Base-by-base conservation (phyloP, 2,797 vertebrate species). In the Sebastes steindachneri region DNA sequence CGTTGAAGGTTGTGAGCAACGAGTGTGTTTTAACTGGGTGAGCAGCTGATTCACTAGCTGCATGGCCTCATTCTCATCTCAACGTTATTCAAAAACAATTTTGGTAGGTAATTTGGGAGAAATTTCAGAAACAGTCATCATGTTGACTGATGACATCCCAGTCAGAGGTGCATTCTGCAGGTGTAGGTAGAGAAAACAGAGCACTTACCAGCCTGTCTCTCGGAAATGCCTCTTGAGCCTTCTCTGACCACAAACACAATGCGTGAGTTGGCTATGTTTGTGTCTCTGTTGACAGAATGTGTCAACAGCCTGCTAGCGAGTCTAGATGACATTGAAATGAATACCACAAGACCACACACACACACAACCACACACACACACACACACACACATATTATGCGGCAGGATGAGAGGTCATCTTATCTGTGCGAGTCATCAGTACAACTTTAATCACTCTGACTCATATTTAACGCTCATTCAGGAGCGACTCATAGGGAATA, bases 391-490 rank as follows among this genome's bases (percentile, higher is more conserved):
- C 68, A 70, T 69, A 75, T 64, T 82, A 77, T 66, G 68, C 79
- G 67, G 68, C 57, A 28, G 37, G 57, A 84, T 65, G 70, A 81
- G 84, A 79, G 86, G 83, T 90, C 76, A 75, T 62, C 53, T 84
- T 81, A 83, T 92, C 88, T 67, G 69, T 64, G 35, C 65, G 84
- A 91, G 83, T 91, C 91, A 92, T 89, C 77, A 25, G 75, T 57
- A 55, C 69, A 73, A 10, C 78, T 54, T 79, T 90, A 88, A 91
- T 93, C 83, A 88, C 77, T 0, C 51, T 88, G 84, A 83, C 79
- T 89, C 88, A 80, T 75, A 85, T 86, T 92, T 75, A 86, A 77
- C 2, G 9, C 73, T 83, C 76, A 85, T 88, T 88, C 83, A 77
- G 75, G 67, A 75, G 45, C 4, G 7, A 63, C 77, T 86, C 68